These are phyloP conservation scores for Halichoerus grypus DNA, from an alignment of 2,113 vertebrate species.

Conservation along the genomic window DNA sequence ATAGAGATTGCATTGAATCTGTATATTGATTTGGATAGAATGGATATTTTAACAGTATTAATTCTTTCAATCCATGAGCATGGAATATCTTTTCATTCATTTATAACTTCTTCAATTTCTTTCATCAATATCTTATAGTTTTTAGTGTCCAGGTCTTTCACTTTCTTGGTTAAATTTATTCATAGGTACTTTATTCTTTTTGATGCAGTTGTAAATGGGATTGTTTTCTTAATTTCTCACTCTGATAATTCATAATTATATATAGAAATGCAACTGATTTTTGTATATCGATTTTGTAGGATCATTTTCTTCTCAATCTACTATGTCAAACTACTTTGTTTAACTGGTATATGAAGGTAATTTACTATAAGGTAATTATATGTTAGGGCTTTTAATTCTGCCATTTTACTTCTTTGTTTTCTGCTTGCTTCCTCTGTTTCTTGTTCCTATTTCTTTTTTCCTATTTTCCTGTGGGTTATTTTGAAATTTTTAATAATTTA, in stretches of 20 bases:
- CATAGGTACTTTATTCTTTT: not conserved
- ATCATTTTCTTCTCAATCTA: not conserved
- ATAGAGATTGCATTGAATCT: not conserved
- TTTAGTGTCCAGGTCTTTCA: not conserved
- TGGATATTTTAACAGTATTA: not conserved
- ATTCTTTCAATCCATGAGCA: not conserved
- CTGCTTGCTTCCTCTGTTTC: not conserved
- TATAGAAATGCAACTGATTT: not conserved
- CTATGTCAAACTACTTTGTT: not conserved
- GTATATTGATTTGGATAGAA: not conserved
- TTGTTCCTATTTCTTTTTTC: not conserved
- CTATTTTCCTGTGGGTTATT: not conserved
- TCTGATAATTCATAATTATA: not conserved
- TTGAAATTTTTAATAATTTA: not conserved
- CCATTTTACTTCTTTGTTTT: not conserved
- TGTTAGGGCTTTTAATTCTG: not conserved
- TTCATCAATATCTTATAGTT: not conserved
- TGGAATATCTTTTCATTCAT: not conserved
- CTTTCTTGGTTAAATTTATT: not conserved
- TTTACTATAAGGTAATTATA: not conserved
- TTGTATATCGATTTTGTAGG: not conserved
- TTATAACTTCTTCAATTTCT: not conserved
- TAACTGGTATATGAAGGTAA: not conserved
- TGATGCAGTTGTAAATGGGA: not conserved
- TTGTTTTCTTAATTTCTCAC: not conserved